A percentile compares a stretch with the other conserved stretches of the same genome.
Conservation (phyloP, 1,140 invertebrate genomes). For the Euura saliciscinereae region DNA sequence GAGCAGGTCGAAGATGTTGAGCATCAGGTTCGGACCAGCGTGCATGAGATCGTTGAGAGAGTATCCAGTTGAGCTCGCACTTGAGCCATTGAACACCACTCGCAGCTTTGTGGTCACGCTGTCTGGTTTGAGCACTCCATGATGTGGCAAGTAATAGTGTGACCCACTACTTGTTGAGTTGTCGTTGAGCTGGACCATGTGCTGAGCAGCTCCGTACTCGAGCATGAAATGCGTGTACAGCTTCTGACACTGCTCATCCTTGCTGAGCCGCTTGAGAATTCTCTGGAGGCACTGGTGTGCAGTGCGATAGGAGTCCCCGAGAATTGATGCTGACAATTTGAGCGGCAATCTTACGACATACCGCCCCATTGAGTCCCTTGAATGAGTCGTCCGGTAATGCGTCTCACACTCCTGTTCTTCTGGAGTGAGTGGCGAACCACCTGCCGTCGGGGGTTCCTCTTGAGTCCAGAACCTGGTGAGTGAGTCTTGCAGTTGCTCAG, state of each 20-base stretch:
- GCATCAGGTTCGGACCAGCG: not conserved
- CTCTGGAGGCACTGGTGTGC: too few relatives aligned
- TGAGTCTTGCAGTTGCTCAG: not conserved
- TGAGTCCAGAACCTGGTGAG: not conserved
- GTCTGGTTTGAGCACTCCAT: constrained; percentile 26
- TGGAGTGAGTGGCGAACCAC: not conserved
- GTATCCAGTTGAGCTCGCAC: not conserved
- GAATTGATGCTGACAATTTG: not conserved
- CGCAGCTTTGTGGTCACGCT: constrained; percentile 35
- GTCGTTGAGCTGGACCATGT: constrained; percentile 24
- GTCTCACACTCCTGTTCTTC: constrained; percentile 33
- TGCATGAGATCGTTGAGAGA: not conserved
- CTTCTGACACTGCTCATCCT: constrained; percentile 14
- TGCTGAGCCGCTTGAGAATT: too few relatives aligned
- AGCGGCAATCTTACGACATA: constrained; percentile 25
- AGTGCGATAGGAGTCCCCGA: too few relatives aligned
- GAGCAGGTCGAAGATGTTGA: not conserved
- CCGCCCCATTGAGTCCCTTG: constrained; percentile 19
- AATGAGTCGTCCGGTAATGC: constrained; percentile 24
- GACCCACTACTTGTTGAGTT: not conserved
- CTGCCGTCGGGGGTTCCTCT: not conserved
- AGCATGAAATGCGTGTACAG: constrained; percentile 36
- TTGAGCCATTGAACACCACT: constrained; percentile 27
- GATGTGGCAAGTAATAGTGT: constrained; percentile 33
- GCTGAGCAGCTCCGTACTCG: constrained; percentile 30